phyloP scores from a whole-genome alignment of 2,888 invertebrate genomes.

The Phanerotoma sp. region DNA sequence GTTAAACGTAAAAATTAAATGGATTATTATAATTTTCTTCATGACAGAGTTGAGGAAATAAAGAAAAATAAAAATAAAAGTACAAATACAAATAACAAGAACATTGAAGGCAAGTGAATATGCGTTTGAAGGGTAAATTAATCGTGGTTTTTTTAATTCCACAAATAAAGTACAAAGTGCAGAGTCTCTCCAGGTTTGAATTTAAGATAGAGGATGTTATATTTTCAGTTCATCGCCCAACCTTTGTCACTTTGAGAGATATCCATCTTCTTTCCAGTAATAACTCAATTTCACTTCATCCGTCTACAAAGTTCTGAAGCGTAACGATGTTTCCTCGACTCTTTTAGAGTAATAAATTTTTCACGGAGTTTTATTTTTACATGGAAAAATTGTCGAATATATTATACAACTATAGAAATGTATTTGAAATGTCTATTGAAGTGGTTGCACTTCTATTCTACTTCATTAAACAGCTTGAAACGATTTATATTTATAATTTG shows the following conservation, averaged over 20 bases:
- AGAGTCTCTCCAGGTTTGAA: not conserved
- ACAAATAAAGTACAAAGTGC: too few species aligned
- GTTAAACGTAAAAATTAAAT: too few species aligned
- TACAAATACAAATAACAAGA: too few species aligned
- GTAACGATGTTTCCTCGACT: constrained; percentile 11
- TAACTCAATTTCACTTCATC: constrained; percentile 15
- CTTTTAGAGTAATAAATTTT: constrained; percentile 9
- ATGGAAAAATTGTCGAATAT: not conserved
- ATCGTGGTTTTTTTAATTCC: too few species aligned
- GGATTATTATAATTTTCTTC: too few species aligned
- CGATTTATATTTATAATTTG: constrained; percentile 6
- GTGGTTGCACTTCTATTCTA: not conserved
- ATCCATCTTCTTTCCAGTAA: constrained; percentile 7
- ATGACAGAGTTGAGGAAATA: too few species aligned
- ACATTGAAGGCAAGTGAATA: too few species aligned
- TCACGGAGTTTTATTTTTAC: not conserved
- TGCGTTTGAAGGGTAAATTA: too few species aligned
- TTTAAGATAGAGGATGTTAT: constrained; percentile 34
- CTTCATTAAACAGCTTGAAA: not conserved
- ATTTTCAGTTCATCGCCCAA: constrained; percentile 35
- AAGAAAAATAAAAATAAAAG: too few species aligned
- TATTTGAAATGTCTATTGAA: too few species aligned
- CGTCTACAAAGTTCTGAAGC: constrained; percentile 10
- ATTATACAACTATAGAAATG: not conserved
- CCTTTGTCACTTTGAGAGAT: constrained; percentile 27